Evolutionary conservation across 2,113 vertebrate species (phyloP), one percentile per base, ranked within the genome.

Genomic region (Tyrannus savana): DNA sequence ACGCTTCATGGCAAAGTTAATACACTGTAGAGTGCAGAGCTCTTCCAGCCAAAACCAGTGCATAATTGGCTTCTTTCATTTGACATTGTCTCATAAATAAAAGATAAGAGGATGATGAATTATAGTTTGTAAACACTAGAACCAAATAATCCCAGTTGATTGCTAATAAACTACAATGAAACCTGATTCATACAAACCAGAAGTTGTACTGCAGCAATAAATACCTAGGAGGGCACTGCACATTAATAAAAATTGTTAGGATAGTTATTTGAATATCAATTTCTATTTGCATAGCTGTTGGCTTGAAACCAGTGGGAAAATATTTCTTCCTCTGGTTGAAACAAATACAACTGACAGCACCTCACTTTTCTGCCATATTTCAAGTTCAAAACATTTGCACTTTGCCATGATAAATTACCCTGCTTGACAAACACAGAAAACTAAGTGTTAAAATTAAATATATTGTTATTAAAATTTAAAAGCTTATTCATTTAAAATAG

Each of bases 81-180:
- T 95, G 90, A 95, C 55, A 92, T 79, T 77, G 64, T 85, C 69
- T 98, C 76, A 96, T 97, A 98, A 98, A 97, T 97, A 96, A 98
- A 98, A 97, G 74, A 97, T 97, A 92, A 95, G 58, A 90, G 4
- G 66, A 68, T 90, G 93, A 97, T 96, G 85, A 96, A 95, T 95
- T 97, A 85, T 33, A 95, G 58, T 95, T 97, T 97, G 62, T 88
- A 96, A 97, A 95, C 84, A 96, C 23, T 72, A 96, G 58, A 94
- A 37, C 41, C 78, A 97, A 97, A 97, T 96, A 95, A 95, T 96
- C 91, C 82, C 69, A 4, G 7, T 39, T 97, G 90, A 96, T 97
- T 96, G 67, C 63, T 97, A 96, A 97, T 92, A 96, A 95, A 93
- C 56, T 87, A 28, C 59, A 89, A 72, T 69, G 73, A 93, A 96